Evolutionary conservation across 1,140 invertebrate genomes (phyloP).

Genomic region (Lordiphosa collinella): DNA sequence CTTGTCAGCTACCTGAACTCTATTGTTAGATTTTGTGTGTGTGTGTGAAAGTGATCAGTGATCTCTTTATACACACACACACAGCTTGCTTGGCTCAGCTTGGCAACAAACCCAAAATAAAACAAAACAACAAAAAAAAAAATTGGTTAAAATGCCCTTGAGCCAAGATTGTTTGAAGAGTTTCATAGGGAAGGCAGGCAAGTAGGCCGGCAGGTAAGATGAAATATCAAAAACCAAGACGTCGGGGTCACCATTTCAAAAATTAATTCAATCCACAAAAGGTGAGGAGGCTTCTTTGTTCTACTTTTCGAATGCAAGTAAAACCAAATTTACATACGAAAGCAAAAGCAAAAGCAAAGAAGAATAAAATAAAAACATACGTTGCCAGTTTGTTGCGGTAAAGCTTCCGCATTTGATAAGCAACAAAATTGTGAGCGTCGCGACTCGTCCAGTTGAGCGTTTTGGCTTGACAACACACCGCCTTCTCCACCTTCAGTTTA

Average conservation of each 20-base stretch:
- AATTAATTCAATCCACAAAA: conserved; percentile 5
- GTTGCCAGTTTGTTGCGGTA: conserved; percentile 39
- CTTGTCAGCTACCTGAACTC: conserved; percentile 13
- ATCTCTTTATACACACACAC: background rate
- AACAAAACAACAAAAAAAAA: background rate
- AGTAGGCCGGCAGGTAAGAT: too few relatives aligned
- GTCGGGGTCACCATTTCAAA: conserved; percentile 8
- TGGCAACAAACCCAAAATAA: background rate
- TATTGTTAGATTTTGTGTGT: background rate
- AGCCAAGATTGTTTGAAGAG: too few relatives aligned
- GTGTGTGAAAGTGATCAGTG: background rate
- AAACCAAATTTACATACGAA: conserved; percentile 9
- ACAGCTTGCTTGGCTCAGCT: background rate
- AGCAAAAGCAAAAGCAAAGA: conserved; percentile 7
- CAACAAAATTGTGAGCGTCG: conserved; percentile 6
- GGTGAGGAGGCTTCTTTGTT: conserved; percentile 2
- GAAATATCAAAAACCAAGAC: background rate
- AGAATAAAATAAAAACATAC: conserved; percentile 1
- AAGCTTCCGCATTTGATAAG: conserved; percentile 71
- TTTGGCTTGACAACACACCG: conserved; percentile 42
- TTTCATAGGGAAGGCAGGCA: too few relatives aligned
- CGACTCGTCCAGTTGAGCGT: conserved; percentile 8
- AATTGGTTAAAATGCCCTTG: background rate
- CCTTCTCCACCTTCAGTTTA: conserved; percentile 1
- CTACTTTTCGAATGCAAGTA: conserved; percentile 30